Percentiles rank a stretch among this genome's conserved stretches.
Conservation (phyloP, 2,888 invertebrate genomes). For the Scaptomyza cyrtandrae region DNA sequence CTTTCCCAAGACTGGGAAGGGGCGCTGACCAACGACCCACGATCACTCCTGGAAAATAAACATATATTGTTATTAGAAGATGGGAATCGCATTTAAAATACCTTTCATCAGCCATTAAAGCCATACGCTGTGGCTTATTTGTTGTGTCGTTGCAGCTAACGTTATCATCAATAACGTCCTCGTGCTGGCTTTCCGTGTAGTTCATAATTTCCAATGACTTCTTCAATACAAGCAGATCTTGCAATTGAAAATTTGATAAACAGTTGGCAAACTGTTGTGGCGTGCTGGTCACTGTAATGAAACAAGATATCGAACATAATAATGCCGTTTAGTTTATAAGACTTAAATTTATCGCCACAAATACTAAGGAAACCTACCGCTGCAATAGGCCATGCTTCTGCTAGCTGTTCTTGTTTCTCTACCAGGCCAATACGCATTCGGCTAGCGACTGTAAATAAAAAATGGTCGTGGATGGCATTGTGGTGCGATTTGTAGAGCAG, state of each 20-base stretch:
- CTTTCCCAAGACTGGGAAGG: slow-evolving; percentile 30
- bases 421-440: slow-evolving; percentile 18
- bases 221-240: slow-evolving; percentile 88
- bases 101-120: slow-evolving; percentile 79
- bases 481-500: not conserved
- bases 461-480: slow-evolving; percentile 21
- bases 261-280: slow-evolving; percentile 64
- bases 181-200: slow-evolving; percentile 15
- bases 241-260: slow-evolving; percentile 89
- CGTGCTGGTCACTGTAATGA: slow-evolving; percentile 51
- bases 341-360: slow-evolving; percentile 1
- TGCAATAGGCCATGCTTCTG: slow-evolving; percentile 63
- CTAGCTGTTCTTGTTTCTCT: slow-evolving; percentile 1
- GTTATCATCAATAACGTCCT: not conserved
- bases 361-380: slow-evolving; percentile 51
- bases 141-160: slow-evolving; percentile 3
- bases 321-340: not conserved
- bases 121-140: slow-evolving; percentile 66
- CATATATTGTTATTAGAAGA: not conserved
- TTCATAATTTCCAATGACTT: slow-evolving; percentile 76
- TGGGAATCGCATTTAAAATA: slow-evolving; percentile 26
- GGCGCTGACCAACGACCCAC: slow-evolving; percentile 11
- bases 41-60: slow-evolving; percentile 13
- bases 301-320: slow-evolving; percentile 1
- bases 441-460: slow-evolving; percentile 31